Evolutionary conservation across 2,888 invertebrate genomes (phyloP).

Genomic region (Eucriotettix oculatus): DNA sequence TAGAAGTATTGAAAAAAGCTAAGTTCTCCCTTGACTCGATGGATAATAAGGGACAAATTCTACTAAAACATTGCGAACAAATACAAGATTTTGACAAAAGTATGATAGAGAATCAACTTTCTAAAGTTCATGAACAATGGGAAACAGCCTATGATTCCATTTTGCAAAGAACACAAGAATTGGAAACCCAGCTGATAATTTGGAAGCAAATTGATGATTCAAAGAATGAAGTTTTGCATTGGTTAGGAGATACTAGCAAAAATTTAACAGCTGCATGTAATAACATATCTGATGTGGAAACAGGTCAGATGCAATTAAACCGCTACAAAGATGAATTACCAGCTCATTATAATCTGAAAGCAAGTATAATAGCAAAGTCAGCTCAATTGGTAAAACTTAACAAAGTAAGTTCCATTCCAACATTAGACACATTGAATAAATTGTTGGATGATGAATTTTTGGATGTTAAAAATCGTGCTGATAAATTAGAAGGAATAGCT

Average conservation of each 20-base stretch:
- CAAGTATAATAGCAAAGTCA: constrained; percentile 62
- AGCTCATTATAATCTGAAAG: constrained; percentile 54
- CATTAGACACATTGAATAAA: constrained; percentile 45
- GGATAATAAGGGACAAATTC: constrained; percentile 54
- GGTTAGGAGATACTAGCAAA: constrained; percentile 70
- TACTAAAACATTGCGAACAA: constrained; percentile 50
- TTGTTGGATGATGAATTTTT: constrained; percentile 60
- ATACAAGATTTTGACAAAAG: constrained; percentile 46
- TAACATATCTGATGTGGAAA: constrained; percentile 63
- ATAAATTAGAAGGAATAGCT: constrained; percentile 55
- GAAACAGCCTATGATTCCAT: constrained; percentile 53
- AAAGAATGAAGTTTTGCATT: constrained; percentile 64
- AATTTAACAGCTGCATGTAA: constrained; percentile 58
- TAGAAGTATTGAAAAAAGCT: constrained; percentile 56
- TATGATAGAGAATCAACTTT: constrained; percentile 23
- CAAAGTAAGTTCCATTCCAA: constrained; percentile 50
- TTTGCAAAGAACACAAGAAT: constrained; percentile 55
- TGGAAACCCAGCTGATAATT: constrained; percentile 77
- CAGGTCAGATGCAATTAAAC: constrained; percentile 56
- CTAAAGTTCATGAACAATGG: constrained; percentile 47
- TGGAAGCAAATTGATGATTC: constrained; percentile 85
- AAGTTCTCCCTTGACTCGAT: constrained; percentile 61
- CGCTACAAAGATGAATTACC: constrained; percentile 79
- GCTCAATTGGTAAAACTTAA: constrained; percentile 62
- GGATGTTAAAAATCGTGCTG: constrained; percentile 52